Conservation (phyloP, 2,113 vertebrate species). For the Calyptomena viridis region DNA sequence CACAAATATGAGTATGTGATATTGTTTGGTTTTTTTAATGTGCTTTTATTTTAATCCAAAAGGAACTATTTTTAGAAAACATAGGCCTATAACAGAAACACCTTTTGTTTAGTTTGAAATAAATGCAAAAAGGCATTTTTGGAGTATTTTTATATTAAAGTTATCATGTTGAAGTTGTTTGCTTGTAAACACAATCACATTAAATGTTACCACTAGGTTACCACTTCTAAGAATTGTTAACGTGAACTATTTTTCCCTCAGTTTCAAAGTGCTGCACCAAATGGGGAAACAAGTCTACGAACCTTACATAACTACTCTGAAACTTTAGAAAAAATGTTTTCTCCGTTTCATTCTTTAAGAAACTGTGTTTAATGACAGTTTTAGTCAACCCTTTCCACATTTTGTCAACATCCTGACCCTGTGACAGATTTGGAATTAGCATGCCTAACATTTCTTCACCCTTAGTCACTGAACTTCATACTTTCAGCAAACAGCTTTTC, state of each 20-base stretch:
- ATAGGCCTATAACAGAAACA: neutral
- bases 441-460: neutral
- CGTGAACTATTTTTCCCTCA: fast-evolving
- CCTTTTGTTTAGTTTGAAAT: neutral
- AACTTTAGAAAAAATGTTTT: neutral
- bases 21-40: neutral
- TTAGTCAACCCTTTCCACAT: neutral
- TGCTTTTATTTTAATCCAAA: neutral
- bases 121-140: neutral
- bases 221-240: neutral
- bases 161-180: neutral
- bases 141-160: neutral
- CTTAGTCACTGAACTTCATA: neutral
- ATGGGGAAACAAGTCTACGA: neutral
- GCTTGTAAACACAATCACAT: neutral
- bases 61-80: neutral
- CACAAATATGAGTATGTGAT: neutral
- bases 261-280: neutral
- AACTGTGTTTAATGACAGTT: neutral
- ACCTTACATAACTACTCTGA: neutral
- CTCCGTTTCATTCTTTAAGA: neutral
- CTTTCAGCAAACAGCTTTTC: neutral
- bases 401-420: neutral
- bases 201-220: neutral
- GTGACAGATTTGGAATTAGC: neutral